These are phyloP conservation scores for Strix uralensis DNA, from an alignment of 2,113 vertebrate species.

Conservation along the genomic window DNA sequence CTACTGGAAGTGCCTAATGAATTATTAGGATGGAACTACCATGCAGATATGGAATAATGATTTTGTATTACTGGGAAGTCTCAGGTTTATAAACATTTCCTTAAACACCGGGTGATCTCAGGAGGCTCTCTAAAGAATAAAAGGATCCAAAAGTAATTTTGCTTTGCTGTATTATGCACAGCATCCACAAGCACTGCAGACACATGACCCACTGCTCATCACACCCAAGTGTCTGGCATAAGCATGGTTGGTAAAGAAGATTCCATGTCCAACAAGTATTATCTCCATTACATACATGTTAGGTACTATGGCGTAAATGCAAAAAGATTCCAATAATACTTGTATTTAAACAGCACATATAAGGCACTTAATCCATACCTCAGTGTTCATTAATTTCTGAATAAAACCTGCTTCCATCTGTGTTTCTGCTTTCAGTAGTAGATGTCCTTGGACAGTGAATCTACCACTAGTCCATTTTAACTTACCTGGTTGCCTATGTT, in stretches of 20 bases:
- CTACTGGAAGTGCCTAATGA: background rate
- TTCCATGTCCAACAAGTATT: background rate
- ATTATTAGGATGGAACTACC: background rate
- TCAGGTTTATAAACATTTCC: background rate
- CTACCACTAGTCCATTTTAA: background rate
- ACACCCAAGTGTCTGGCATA: background rate
- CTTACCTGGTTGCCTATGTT: background rate
- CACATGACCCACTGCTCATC: background rate
- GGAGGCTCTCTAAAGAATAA: background rate
- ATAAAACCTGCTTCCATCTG: background rate
- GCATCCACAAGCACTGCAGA: background rate
- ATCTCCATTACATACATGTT: fast-evolving
- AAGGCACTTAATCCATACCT: background rate
- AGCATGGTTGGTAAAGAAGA: background rate
- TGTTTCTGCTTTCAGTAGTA: background rate
- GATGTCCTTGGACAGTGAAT: background rate
- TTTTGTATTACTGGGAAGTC: background rate
- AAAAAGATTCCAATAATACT: background rate
- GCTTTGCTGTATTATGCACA: background rate
- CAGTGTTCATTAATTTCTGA: background rate
- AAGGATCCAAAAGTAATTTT: background rate
- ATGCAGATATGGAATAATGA: background rate
- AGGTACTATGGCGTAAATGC: background rate
- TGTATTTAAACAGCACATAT: background rate
- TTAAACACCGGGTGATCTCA: background rate